These are phyloP conservation scores for Amphiduros pacificus DNA, from an alignment of 2,888 invertebrate species.

Conservation along the genomic window DNA sequence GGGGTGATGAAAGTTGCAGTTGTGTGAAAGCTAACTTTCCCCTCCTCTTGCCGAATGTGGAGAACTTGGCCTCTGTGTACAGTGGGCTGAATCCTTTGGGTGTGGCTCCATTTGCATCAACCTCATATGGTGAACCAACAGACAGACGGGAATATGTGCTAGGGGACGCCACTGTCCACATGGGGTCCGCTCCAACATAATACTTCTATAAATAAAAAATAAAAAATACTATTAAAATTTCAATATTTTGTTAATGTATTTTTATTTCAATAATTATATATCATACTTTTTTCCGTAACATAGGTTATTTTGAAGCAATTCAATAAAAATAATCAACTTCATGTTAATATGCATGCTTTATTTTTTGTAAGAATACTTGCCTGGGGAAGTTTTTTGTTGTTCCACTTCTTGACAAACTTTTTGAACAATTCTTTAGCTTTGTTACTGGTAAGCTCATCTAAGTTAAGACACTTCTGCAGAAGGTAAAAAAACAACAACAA, in stretches of 20 bases:
- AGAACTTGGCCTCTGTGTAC: too few relatives aligned
- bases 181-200: constrained; percentile 3
- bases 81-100: background rate
- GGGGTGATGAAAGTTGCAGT: too few relatives aligned
- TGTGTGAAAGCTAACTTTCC: too few relatives aligned
- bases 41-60: constrained; percentile 47
- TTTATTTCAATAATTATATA: too few relatives aligned
- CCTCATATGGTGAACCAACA: background rate
- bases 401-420: constrained; percentile 48
- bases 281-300: too few relatives aligned
- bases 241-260: too few relatives aligned
- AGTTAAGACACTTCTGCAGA: constrained; percentile 41
- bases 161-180: constrained; percentile 9
- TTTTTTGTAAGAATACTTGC: constrained; percentile 33
- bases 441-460: constrained; percentile 38
- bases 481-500: background rate
- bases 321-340: too few relatives aligned
- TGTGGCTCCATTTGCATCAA: background rate
- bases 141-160: background rate
- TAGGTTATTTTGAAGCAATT: too few relatives aligned
- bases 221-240: too few relatives aligned
- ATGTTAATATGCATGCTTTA: too few relatives aligned
- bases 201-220: constrained; percentile 11
- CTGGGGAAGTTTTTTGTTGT: constrained; percentile 43
- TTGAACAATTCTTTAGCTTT: constrained; percentile 47